A percentile compares a stretch with the other conserved stretches of the same genome.
These are phyloP conservation scores for Uloborus diversus DNA, from an alignment of 1,140 invertebrate genomes.

Conservation along the genomic window DNA sequence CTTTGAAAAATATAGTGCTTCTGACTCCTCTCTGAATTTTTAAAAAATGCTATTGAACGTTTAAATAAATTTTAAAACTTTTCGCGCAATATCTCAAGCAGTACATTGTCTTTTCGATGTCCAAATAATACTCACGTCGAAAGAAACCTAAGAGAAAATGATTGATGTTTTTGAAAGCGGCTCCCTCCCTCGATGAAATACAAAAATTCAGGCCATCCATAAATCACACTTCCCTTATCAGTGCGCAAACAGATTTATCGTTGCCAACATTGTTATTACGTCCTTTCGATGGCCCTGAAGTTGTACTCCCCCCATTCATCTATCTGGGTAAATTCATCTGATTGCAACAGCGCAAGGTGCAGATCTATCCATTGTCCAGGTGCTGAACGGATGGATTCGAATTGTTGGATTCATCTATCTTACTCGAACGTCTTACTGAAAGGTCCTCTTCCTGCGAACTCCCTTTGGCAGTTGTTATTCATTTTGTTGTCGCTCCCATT, in stretches of 20 bases:
- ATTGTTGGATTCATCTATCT: slow-evolving; percentile 20
- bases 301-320: slow-evolving; percentile 19
- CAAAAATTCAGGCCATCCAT: slow-evolving; percentile 26
- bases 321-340: slow-evolving; percentile 35
- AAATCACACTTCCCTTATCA: slow-evolving; percentile 27
- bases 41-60: no score
- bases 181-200: slow-evolving; percentile 1
- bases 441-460: slow-evolving; percentile 30
- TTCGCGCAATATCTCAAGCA: no score
- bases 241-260: slow-evolving; percentile 39
- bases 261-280: slow-evolving; percentile 46
- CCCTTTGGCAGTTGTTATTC: slow-evolving; percentile 51
- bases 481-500: slow-evolving; percentile 50
- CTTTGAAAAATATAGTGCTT: no score
- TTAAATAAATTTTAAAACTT: no score
- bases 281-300: slow-evolving; percentile 29
- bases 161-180: slow-evolving; percentile 43
- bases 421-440: slow-evolving; percentile 10
- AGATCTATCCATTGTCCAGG: slow-evolving; percentile 46
- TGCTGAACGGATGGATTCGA: slow-evolving; percentile 24
- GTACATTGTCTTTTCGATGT: no score
- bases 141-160: no score
- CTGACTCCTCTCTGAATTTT: no score
- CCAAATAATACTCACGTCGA: no score
- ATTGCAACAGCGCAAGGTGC: slow-evolving; percentile 17